Evolutionary conservation across 2,888 invertebrate genomes (phyloP), one percentile per base, ranked within the genome.

Genomic region (Monochamus alternatus): DNA sequence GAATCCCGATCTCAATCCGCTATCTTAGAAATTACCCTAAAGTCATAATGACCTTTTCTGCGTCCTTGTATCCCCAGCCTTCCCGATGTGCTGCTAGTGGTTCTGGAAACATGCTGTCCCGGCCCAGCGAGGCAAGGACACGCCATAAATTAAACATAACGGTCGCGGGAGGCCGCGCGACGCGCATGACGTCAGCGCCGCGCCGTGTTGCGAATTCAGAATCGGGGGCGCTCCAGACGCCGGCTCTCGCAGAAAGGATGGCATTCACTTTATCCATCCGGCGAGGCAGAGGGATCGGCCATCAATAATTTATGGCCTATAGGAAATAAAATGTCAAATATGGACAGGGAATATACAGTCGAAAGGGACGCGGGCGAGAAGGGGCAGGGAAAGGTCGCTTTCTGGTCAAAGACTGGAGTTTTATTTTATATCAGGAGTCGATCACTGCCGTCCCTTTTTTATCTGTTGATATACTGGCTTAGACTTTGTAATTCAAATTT

Each of bases 61-160:
- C 7, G 5, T 7, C 38, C 7, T 55, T 55, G 14, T n/a, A 55
- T 55, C 55, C 22, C 1, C 3, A n/a, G 5, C 14, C 22, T 55
- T 22, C 55, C 55, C n/a, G 55, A 55, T 55, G 7, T n/a, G n/a
- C 55, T n/a, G n/a, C 55, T 14, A n/a, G 4, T n/a, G 10, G 55
- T 14, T 55, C 22, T 22, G 55, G 14, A 75, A 75, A 73, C 81
- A 38, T 38, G 38, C 38, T 38, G 74, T 80, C 69, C 78, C 81
- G 79, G 81, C 79, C 82, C 4, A 2, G 38, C 81, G 83, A 83
- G 83, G 81, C 83, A 84, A 83, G 84, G 84, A 83, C 84, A 84
- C 81, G 83, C 85, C 78, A 85, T 85, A 85, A 85, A 85, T 85
- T 85, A 85, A 84, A 84, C 84, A 84, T 84, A 85, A 85, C 82